Evolutionary conservation across 2,797 vertebrate species (phyloP).

Genomic region (Brachyalestes nurse): DNA sequence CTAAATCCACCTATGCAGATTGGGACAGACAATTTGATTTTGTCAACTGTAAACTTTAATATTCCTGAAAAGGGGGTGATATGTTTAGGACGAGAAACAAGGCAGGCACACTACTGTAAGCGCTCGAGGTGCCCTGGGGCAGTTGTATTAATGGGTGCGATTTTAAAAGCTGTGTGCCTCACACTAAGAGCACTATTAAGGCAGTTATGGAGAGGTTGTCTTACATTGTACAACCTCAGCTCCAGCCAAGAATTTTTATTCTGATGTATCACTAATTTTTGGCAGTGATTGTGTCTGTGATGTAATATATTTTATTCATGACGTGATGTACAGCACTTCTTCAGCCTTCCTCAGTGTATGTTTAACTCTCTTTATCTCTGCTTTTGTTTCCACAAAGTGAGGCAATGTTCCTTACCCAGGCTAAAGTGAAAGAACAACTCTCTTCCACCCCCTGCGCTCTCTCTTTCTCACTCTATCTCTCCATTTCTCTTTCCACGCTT

Average conservation of each 20-base stretch:
- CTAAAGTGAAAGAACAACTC: constrained; percentile 62
- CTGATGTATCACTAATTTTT: no score
- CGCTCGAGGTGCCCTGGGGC: constrained; percentile 58
- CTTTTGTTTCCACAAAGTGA: constrained; percentile 23
- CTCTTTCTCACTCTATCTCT: constrained; percentile 43
- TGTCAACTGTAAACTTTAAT: background rate
- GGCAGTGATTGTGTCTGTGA: no score
- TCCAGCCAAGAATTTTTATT: no score
- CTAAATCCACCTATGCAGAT: background rate
- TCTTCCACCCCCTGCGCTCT: constrained; percentile 42
- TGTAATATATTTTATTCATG: no score
- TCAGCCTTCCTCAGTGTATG: background rate
- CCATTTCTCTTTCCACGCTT: constrained; percentile 59
- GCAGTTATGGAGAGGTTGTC: background rate
- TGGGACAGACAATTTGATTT: no score
- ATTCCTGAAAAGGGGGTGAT: background rate
- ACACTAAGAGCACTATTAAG: constrained; percentile 2
- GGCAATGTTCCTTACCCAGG: constrained; percentile 26
- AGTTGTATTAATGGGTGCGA: constrained; percentile 63
- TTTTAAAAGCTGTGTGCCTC: constrained; percentile 60
- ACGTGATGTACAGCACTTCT: no score
- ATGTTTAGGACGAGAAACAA: constrained; percentile 7
- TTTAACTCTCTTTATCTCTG: background rate
- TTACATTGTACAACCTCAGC: background rate
- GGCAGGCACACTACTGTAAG: constrained; percentile 56